Percentiles rank a stretch among this genome's conserved stretches.
phyloP scores from a whole-genome alignment of 2,888 invertebrate species.

The Desoria tigrina region DNA sequence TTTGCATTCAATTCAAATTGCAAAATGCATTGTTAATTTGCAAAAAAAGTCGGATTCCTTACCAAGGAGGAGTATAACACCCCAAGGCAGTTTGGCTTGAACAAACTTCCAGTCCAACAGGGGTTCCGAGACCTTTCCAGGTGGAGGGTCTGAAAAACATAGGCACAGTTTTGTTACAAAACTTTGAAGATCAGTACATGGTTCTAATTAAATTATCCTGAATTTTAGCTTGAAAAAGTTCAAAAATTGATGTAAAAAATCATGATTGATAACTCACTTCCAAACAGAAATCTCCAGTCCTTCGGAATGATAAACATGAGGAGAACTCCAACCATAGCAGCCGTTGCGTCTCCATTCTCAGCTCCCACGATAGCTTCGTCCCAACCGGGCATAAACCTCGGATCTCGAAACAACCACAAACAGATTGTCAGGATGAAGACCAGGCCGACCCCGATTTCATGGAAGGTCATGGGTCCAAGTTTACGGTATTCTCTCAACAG shows the following conservation, averaged over 20 bases:
- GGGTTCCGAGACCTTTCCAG: constrained; percentile 28
- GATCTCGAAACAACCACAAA: constrained; percentile 35
- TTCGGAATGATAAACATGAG: constrained; percentile 82
- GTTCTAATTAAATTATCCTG: background rate
- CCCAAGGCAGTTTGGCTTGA: constrained; percentile 40
- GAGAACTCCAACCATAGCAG: constrained; percentile 76
- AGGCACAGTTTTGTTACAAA: no score
- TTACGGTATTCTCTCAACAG: constrained; percentile 25
- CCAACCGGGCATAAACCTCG: constrained; percentile 42
- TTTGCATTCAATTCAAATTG: no score
- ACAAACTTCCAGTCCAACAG: constrained; percentile 42
- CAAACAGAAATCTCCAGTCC: constrained; percentile 68
- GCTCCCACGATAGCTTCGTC: constrained; percentile 24
- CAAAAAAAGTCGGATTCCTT: background rate
- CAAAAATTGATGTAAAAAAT: background rate
- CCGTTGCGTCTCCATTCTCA: constrained; percentile 39
- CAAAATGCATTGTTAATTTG: no score
- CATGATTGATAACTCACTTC: no score
- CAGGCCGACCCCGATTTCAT: constrained; percentile 30
- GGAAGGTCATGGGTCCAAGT: constrained; percentile 37
- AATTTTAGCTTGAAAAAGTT: background rate
- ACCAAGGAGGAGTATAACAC: constrained; percentile 28
- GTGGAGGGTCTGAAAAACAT: constrained; percentile 4
- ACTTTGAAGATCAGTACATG: background rate
- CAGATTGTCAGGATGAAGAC: constrained; percentile 17